Conservation (phyloP, 2,113 vertebrate species). For the Aspidoscelis tigris region DNA sequence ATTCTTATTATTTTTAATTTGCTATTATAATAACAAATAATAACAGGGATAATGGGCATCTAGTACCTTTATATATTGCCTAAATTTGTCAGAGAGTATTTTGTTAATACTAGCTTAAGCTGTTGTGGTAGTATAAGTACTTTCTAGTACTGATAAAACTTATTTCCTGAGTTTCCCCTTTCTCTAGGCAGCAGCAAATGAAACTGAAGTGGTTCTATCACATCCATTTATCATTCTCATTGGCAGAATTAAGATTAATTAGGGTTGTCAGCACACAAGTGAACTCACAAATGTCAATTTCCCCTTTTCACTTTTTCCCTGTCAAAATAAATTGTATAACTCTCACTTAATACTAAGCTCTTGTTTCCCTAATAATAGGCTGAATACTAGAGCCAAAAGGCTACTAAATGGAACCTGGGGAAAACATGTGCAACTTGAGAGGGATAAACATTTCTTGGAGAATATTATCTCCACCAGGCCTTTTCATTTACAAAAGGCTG, state of each 20-base stretch:
- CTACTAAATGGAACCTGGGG: slow-evolving; percentile 60
- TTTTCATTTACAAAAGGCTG: background rate
- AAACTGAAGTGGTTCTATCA: slow-evolving; percentile 59
- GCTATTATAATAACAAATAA: no score
- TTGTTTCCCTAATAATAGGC: slow-evolving; percentile 65
- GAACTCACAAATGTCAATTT: slow-evolving; percentile 71
- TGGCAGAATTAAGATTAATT: slow-evolving; percentile 70
- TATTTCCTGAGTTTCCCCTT: slow-evolving; percentile 31
- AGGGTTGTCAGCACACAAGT: slow-evolving; percentile 67
- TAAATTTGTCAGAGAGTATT: no score
- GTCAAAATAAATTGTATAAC: slow-evolving; percentile 74
- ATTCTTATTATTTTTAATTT: no score
- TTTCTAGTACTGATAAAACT: no score
- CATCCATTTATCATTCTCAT: slow-evolving; percentile 61
- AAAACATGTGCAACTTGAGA: slow-evolving; percentile 59
- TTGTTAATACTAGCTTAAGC: no score
- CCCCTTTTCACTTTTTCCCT: slow-evolving; percentile 63
- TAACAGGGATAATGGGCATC: no score
- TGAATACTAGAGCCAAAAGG: slow-evolving; percentile 47
- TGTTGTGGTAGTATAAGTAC: no score
- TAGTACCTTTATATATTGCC: no score
- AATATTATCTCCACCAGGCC: accelerated
- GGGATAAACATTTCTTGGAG: slow-evolving; percentile 29
- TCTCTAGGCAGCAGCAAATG: slow-evolving; percentile 51
- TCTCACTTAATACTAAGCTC: slow-evolving; percentile 68